Evolutionary conservation across 1,140 invertebrate species (phyloP), one percentile per base, ranked within the genome.

Genomic region (Diabrotica undecimpunctata): DNA sequence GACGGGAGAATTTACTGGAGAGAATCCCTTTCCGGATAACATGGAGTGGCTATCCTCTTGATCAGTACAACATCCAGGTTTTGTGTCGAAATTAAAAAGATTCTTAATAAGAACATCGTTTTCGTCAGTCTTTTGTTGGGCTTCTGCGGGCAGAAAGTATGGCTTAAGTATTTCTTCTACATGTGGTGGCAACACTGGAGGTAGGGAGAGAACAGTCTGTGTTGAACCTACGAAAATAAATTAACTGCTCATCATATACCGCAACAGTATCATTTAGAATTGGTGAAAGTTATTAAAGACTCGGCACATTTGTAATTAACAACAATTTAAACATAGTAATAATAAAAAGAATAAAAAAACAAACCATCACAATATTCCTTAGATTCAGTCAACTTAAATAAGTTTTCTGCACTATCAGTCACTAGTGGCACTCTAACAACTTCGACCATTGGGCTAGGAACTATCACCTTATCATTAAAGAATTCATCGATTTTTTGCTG

Each of bases 81-180:
- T 25, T 9, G n/a, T 35, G 39, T 73, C 65, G 64, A 64, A 67
- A 8, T 74, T 74, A 70, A 78, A 78, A 50, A 78, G 65, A 58
- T 74, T 62, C 9, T 64, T 61, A 64, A 76, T 75, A 7, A 78
- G 63, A 2, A 67, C 66, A 14, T 37, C 59, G 56, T 73, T 62
- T 13, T 39, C 35, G 10, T 58, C 46, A 59, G 54, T 7, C 11
- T 70, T 35, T 66, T 73, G 71, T 68, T 70, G 70, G 62, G 70
- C 69, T 39, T 72, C 70, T 66, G 79, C 84, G 69, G 82, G 87
- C 50, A 81, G 84, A 70, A 83, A 74, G 73, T 84, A 89, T 61
- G 85, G 83, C 74, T 84, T 81, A 36, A 88, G 76, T 39, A 80
- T 74, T 67, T 84, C 81, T 78, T 86, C 86, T 10, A 88, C 71